Evolutionary conservation across 37 sponge, comb jelly and placozoan species (phyloP).

Genomic region (Trichoplax adhaerens): DNA sequence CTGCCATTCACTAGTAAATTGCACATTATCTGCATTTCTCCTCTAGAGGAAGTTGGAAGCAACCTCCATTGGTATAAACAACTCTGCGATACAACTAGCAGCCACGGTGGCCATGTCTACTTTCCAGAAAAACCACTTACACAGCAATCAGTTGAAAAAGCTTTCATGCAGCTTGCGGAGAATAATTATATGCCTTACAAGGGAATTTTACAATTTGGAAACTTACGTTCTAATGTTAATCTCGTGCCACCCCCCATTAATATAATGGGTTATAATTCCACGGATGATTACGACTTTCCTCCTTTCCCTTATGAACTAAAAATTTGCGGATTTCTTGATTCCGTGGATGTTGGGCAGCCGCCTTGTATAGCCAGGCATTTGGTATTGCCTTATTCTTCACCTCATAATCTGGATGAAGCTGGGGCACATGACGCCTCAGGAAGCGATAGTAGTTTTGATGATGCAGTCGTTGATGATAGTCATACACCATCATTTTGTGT

Average conservation of each 20-base stretch:
- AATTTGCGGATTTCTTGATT: constrained; percentile 69
- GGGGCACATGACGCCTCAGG: neutral
- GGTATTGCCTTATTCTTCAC: constrained; percentile 31
- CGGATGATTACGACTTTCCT: constrained; percentile 10
- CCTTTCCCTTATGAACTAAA: constrained; percentile 33
- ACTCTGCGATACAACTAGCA: constrained; percentile 20
- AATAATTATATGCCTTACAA: constrained; percentile 31
- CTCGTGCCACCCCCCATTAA: constrained; percentile 48
- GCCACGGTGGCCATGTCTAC: constrained; percentile 11
- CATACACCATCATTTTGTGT: constrained; percentile 70
- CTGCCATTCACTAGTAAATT: constrained; percentile 49
- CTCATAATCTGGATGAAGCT: neutral
- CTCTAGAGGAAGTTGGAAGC: constrained; percentile 22
- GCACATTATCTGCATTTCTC: constrained; percentile 41
- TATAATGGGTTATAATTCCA: neutral
- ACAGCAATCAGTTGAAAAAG: constrained; percentile 12
- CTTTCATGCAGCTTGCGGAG: constrained; percentile 29
- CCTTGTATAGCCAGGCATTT: constrained; percentile 47
- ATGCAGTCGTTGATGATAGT: constrained; percentile 12
- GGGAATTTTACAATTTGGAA: constrained; percentile 43
- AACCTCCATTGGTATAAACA: no score
- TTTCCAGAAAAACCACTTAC: constrained; percentile 22
- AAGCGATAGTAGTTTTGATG: neutral
- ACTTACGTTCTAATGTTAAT: constrained; percentile 29
- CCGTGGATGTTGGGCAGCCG: constrained; percentile 19